Base-by-base conservation (phyloP, 2,113 vertebrate species). In the Ctenomys sociabilis region DNA sequence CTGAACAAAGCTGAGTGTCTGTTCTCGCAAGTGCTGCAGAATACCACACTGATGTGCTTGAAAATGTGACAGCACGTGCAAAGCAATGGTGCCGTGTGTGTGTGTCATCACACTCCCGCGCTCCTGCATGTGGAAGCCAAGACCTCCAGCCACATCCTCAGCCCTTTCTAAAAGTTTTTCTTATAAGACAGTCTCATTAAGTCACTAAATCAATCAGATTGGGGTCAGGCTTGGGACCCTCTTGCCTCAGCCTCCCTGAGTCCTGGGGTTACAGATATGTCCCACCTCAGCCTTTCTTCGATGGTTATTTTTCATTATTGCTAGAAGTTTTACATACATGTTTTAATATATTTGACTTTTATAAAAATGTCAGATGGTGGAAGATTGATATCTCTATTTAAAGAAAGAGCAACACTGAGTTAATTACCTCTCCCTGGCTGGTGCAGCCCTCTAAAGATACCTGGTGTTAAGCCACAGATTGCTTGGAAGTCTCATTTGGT, bases 321-420 rank as follows among this genome's bases (percentile, higher is more conserved):
- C 70, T 68, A 78, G 64, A 35, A 26, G 22, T 32, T 77, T 85
- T 30, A 5, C 8, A n/a, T 63, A 7, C 8, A 32, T 63, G 1
- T 84, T 59, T 91, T 70, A 49, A 10, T 82, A 93, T 84, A 24
- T 32, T 85, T 73, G 78, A 75, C 5, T 85, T 94, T 86, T 49
- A 40, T 86, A 72, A 57, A 7, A 97, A 21, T 8, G 9, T 5
- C 13, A 2, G 7, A 3, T n/a, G 37, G 32, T 63, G 37, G 4
- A 35, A 43, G 87, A 68, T 26, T 37, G 16, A 66, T 92, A 30
- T 49, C 37, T 43, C 1, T 88, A 40, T 82, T 85, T 89, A 81
- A 85, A 26, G 30, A 92, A 78, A 90, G 30, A 59, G 11, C 57
- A 89, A 19, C 12, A 0, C 1, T 22, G 66, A 9, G 40, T 84